These are phyloP conservation scores for Alouatta palliata DNA, from an alignment of 2,113 vertebrate species.

Conservation along the genomic window DNA sequence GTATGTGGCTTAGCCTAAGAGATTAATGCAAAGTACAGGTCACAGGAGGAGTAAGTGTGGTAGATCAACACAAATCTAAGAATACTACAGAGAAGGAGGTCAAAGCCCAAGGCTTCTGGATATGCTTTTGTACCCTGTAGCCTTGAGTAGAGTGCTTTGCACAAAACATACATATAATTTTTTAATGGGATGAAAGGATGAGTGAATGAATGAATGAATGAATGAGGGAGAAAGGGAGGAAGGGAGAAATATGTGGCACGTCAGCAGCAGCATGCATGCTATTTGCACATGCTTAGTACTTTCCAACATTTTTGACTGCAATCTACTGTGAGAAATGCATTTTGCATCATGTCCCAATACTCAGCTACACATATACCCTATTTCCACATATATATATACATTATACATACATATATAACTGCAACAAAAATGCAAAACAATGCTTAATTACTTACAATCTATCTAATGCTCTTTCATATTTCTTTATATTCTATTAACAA, in stretches of 20 bases:
- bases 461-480: not conserved
- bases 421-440: conserved; percentile 2
- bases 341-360: not conserved
- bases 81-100: not conserved
- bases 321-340: not conserved
- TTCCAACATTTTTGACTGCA: not conserved
- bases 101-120: not conserved
- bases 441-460: not conserved
- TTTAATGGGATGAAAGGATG: not conserved
- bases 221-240: not conserved
- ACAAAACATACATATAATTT: not conserved
- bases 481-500: conserved; percentile 13
- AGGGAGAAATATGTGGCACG: not conserved
- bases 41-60: conserved; percentile 19
- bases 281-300: not conserved
- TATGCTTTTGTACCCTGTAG: not conserved
- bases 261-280: not conserved
- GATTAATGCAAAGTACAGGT: conserved; percentile 68
- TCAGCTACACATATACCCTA: not conserved
- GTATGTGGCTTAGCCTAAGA: conserved; percentile 60
- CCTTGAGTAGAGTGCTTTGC: not conserved
- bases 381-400: not conserved
- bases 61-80: conserved; percentile 27
- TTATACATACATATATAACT: not conserved
- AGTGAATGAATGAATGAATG: not conserved